Percentiles rank a stretch among this genome's conserved stretches.
Conservation (phyloP, 2,113 vertebrate species). For the Clarias gariepinus region DNA sequence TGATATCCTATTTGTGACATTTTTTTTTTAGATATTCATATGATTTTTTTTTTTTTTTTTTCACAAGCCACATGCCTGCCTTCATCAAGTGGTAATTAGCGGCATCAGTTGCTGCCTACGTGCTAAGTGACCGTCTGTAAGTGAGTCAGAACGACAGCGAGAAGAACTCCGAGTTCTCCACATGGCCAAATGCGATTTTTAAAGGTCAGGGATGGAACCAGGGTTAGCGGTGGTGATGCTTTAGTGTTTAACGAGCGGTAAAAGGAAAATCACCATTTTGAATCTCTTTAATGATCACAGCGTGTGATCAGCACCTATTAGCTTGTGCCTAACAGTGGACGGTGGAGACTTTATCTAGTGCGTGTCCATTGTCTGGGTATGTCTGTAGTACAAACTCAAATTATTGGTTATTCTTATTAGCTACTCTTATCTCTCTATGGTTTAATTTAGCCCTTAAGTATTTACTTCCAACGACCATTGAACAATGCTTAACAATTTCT, state of each 20-base stretch:
- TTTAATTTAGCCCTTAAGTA: not conserved
- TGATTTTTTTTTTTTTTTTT: not conserved
- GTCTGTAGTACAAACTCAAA: not conserved
- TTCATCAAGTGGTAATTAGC: conserved; percentile 43
- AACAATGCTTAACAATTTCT: not conserved
- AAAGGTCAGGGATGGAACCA: not conserved
- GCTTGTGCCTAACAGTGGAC: not conserved
- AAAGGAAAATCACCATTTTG: not conserved
- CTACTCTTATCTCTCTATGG: not conserved
- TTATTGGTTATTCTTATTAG: not conserved
- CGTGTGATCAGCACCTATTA: not conserved
- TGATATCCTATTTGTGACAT: not conserved
- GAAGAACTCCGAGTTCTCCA: conserved; percentile 35
- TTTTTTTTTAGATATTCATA: not conserved
- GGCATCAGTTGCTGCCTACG: conserved; percentile 41
- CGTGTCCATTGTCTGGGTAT: not conserved
- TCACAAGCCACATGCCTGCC: conserved; percentile 6
- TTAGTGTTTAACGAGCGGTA: too few species aligned
- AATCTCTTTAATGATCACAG: not conserved
- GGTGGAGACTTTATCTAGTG: not conserved
- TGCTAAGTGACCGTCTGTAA: conserved; percentile 41
- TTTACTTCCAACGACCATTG: not conserved
- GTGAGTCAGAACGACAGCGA: conserved; percentile 39
- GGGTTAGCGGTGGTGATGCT: not conserved
- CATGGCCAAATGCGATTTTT: not conserved